Conservation (phyloP, 2,797 vertebrate species). For the Phoebastria nigripes region DNA sequence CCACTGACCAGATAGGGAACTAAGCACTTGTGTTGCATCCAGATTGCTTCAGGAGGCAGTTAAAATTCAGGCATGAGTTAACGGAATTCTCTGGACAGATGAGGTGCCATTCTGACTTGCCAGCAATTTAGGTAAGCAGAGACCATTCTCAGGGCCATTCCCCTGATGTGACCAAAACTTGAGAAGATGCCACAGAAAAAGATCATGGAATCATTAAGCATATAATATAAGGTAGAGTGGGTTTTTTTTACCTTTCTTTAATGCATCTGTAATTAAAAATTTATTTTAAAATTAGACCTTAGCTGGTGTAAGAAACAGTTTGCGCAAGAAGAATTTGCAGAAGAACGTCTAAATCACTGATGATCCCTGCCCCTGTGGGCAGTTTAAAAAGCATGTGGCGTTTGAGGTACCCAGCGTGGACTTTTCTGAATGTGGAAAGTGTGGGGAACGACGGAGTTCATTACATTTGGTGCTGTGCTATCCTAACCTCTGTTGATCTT, state of each 20-base stretch:
- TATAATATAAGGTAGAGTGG: neutral
- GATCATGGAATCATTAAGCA: neutral
- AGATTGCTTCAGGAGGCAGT: neutral
- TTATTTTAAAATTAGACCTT: neutral
- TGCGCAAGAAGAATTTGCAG: neutral
- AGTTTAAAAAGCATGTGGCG: neutral
- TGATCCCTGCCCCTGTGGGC: neutral
- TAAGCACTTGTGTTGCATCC: neutral
- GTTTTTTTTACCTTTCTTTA: neutral
- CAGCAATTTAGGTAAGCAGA: neutral
- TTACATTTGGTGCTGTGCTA: neutral
- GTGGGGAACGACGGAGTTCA: neutral
- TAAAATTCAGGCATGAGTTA: neutral
- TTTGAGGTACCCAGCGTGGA: neutral
- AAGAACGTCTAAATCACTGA: neutral
- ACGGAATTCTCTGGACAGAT: neutral
- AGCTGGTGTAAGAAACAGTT: neutral
- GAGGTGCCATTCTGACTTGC: neutral
- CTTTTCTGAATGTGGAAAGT: neutral
- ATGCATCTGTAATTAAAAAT: neutral
- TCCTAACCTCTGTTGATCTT: neutral
- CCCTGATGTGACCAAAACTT: neutral
- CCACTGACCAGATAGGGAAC: neutral
- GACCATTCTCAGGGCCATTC: neutral
- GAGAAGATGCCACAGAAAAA: neutral